A percentile compares a stretch with the other conserved stretches of the same genome.
These are phyloP conservation scores for Plagodis pulveraria DNA, from an alignment of 2,888 invertebrate species.

Conservation along the genomic window DNA sequence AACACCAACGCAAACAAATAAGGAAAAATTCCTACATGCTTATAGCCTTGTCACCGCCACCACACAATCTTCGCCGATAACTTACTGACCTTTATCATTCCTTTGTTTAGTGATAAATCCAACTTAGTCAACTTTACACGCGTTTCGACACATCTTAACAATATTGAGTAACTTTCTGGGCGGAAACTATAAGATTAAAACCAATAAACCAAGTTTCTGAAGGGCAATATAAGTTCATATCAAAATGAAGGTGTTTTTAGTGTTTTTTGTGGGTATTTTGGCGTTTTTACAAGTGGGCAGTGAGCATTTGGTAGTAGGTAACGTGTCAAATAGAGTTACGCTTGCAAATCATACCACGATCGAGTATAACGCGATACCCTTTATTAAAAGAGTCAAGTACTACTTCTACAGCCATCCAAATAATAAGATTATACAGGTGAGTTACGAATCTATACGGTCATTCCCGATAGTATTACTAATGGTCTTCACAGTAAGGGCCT, in stretches of 20 bases:
- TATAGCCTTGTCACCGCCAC: background rate
- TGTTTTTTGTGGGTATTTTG: constrained; percentile 18
- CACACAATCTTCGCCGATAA: background rate
- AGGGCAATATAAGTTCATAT: background rate
- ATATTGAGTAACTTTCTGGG: no score
- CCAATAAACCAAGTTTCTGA: no score
- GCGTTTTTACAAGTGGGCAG: constrained; percentile 20
- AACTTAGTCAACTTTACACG: background rate
- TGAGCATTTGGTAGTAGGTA: constrained; percentile 37
- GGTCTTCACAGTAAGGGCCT: no score
- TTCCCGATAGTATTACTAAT: no score
- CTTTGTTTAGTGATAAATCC: background rate
- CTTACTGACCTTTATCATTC: background rate
- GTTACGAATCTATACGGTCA: constrained; percentile 20
- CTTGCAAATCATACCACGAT: constrained; percentile 44
- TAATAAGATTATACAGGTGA: constrained; percentile 55
- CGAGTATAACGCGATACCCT: constrained; percentile 64
- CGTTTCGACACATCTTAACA: background rate
- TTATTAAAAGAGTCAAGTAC: constrained; percentile 68
- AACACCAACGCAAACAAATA: background rate
- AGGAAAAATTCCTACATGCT: background rate
- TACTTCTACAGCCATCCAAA: constrained; percentile 56
- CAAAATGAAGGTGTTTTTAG: constrained; percentile 24
- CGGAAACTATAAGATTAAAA: no score
- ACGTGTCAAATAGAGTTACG: constrained; percentile 35